A percentile compares a stretch with the other conserved stretches of the same genome.
These are phyloP conservation scores for Etia nguti DNA, from an alignment of 2,113 vertebrate genomes.

Conservation along the genomic window DNA sequence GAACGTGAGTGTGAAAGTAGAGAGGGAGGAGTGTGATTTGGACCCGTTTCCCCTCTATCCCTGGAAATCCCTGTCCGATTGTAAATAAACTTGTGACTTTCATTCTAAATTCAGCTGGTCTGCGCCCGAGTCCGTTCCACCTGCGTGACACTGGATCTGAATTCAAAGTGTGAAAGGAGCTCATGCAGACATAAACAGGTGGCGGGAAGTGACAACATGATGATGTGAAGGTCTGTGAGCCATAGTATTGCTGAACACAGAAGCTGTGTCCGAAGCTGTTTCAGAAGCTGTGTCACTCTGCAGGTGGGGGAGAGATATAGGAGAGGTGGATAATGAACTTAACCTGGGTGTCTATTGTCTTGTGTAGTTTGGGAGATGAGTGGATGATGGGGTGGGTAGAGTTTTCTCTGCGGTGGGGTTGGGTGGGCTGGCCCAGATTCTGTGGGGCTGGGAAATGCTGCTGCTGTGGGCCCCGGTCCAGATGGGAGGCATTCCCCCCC, in stretches of 20 bases:
- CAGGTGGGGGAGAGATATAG: no score
- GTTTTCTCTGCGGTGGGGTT: no score
- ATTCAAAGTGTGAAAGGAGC: rapidly evolving
- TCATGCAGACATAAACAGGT: neutral
- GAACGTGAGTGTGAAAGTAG: neutral
- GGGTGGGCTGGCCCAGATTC: no score
- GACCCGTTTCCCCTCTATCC: neutral
- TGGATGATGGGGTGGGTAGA: no score
- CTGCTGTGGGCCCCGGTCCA: no score
- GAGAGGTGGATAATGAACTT: no score
- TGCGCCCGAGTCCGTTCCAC: rapidly evolving
- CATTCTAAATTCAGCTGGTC: neutral
- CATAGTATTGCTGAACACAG: neutral
- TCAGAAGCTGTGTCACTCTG: no score
- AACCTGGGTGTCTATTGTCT: no score
- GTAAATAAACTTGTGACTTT: neutral
- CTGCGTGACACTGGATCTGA: neutral
- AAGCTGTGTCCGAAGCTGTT: no score
- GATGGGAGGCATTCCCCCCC: no score
- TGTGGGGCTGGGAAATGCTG: no score
- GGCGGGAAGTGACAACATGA: neutral
- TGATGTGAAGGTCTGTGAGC: neutral
- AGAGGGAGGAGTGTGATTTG: neutral
- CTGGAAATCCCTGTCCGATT: neutral
- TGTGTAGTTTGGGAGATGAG: no score